phyloP scores from a whole-genome alignment of 2,888 invertebrate genomes.

The Limnephilus marmoratus region DNA sequence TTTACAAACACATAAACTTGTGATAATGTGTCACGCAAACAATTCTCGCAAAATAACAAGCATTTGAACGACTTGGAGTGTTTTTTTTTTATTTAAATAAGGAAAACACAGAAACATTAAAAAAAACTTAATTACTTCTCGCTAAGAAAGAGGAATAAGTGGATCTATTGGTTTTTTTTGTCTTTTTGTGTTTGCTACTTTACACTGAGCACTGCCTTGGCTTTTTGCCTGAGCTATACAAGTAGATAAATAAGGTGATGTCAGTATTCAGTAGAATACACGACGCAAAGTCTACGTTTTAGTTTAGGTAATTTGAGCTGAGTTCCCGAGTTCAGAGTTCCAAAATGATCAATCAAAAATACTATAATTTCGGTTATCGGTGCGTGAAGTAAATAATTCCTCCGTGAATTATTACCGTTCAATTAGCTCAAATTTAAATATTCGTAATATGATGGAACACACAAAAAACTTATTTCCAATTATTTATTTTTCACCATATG shows the following conservation, averaged over 20 bases:
- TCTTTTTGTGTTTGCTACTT: neutral
- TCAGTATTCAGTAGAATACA: neutral
- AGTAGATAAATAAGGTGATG: neutral
- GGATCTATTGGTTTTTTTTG: too few relatives aligned
- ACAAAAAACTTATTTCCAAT: too few relatives aligned
- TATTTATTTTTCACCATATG: too few relatives aligned
- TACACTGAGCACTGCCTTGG: neutral
- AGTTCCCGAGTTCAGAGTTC: too few relatives aligned
- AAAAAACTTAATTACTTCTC: neutral
- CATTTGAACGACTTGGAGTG: neutral
- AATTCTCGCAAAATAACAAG: neutral
- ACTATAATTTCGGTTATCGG: too few relatives aligned
- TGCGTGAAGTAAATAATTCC: too few relatives aligned
- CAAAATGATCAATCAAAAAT: too few relatives aligned
- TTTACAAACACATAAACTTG: neutral
- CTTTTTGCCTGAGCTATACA: neutral
- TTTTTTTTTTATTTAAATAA: neutral
- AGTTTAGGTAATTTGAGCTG: too few relatives aligned
- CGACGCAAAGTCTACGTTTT: too few relatives aligned
- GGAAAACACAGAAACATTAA: neutral
- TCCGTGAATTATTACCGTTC: too few relatives aligned
- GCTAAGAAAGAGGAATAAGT: neutral
- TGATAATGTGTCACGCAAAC: neutral
- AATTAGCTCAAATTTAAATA: too few relatives aligned
- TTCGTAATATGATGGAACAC: too few relatives aligned